Evolutionary conservation across 2,797 vertebrate species (phyloP).

Genomic region (Microhierax caerulescens): DNA sequence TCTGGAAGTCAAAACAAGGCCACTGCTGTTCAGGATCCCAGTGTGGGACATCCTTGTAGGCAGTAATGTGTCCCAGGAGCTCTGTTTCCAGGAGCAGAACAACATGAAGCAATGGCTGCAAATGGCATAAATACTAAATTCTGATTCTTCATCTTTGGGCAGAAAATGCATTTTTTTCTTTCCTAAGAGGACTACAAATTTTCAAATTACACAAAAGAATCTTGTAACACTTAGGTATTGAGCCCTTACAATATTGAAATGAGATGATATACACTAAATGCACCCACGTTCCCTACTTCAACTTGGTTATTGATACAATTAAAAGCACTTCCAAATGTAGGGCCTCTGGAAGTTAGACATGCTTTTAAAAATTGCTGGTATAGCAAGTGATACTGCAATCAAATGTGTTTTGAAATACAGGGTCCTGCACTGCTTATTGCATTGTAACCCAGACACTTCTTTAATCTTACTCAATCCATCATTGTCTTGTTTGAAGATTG

Average conservation of each 20-base stretch:
- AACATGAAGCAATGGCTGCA: background rate
- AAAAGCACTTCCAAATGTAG: background rate
- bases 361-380: background rate
- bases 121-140: background rate
- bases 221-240: background rate
- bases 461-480: background rate
- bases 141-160: background rate
- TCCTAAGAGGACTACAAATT: background rate
- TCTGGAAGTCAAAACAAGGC: background rate
- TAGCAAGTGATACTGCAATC: background rate
- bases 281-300: background rate
- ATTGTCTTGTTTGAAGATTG: background rate
- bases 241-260: background rate
- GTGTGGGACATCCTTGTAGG: background rate
- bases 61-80: background rate
- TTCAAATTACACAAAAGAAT: background rate
- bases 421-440: background rate
- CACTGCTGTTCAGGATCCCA: background rate
- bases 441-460: background rate
- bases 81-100: background rate
- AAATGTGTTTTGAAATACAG: background rate
- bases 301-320: background rate
- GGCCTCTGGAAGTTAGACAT: background rate
- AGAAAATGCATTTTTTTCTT: background rate
- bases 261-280: background rate